Percentiles rank a stretch among this genome's conserved stretches.
Evolutionary conservation across 2,113 vertebrate species (phyloP).

Genomic region (Eolophus roseicapilla): DNA sequence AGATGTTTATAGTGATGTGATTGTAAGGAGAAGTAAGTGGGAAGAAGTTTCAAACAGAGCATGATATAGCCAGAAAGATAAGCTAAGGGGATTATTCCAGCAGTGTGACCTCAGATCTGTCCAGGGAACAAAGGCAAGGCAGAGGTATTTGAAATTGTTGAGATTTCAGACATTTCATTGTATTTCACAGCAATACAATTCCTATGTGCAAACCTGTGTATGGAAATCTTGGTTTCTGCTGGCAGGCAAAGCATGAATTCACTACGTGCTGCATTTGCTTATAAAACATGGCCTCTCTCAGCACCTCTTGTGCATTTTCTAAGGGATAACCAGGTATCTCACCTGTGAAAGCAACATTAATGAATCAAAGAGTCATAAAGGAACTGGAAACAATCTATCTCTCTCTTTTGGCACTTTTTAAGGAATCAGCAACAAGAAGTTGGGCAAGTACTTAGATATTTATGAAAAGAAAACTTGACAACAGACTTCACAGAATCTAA

Average conservation of each 20-base stretch:
- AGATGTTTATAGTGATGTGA: neutral
- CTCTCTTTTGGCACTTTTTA: neutral
- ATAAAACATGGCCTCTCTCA: neutral
- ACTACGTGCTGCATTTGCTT: neutral
- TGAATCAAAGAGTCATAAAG: neutral
- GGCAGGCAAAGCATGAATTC: neutral
- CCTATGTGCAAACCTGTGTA: neutral
- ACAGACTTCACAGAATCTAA: neutral
- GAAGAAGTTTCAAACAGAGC: slow-evolving; percentile 36
- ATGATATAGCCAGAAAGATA: slow-evolving; percentile 29
- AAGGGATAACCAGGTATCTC: neutral
- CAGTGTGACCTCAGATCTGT: neutral
- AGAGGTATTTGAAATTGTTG: neutral
- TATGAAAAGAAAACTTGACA: neutral
- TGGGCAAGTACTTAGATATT: neutral
- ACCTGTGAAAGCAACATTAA: neutral
- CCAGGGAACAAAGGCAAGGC: neutral
- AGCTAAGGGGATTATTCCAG: slow-evolving; percentile 46
- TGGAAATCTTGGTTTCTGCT: neutral
- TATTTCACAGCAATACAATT: neutral
- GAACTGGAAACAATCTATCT: neutral
- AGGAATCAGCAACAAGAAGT: neutral
- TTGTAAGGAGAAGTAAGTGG: slow-evolving; percentile 14
- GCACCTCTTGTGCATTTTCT: neutral
- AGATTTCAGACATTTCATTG: neutral